Percentiles rank a stretch among this genome's conserved stretches.
phyloP scores from a whole-genome alignment of 1,140 invertebrate genomes.

The Argopecten irradians region DNA sequence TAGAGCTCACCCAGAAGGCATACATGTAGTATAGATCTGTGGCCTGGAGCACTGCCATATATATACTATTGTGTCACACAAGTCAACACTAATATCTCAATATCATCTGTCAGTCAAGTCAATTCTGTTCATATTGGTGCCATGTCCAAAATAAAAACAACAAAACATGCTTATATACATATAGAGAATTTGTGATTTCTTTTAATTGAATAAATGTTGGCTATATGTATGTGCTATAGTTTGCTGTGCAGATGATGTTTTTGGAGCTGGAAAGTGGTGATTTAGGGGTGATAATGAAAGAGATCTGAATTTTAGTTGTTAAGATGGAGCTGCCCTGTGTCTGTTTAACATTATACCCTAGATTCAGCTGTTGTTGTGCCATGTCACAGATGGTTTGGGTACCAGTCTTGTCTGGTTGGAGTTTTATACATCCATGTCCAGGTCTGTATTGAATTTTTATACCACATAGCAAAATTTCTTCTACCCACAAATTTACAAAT shows the following conservation, averaged over 20 bases:
- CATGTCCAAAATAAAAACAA: conserved; percentile 13
- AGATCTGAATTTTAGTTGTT: neutral
- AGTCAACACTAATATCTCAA: neutral
- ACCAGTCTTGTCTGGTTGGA: neutral
- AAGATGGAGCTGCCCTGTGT: neutral
- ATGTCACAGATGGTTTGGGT: neutral
- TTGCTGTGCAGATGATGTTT: neutral
- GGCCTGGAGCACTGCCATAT: neutral
- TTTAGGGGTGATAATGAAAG: neutral
- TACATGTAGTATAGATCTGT: neutral
- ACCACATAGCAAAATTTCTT: neutral
- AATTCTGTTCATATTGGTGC: neutral
- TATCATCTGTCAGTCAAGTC: neutral
- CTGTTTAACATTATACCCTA: neutral
- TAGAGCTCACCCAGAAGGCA: neutral
- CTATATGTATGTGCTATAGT: no score
- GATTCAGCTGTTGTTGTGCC: neutral
- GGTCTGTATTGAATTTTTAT: neutral
- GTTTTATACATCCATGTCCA: neutral
- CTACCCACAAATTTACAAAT: neutral
- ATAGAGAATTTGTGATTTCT: neutral
- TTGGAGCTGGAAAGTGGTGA: neutral
- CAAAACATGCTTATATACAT: neutral
- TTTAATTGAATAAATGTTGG: neutral
- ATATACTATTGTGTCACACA: conserved; percentile 11